Percentiles rank a stretch among this genome's conserved stretches.
phyloP scores from a whole-genome alignment of 2,888 invertebrate species.

The Amiota communis region DNA sequence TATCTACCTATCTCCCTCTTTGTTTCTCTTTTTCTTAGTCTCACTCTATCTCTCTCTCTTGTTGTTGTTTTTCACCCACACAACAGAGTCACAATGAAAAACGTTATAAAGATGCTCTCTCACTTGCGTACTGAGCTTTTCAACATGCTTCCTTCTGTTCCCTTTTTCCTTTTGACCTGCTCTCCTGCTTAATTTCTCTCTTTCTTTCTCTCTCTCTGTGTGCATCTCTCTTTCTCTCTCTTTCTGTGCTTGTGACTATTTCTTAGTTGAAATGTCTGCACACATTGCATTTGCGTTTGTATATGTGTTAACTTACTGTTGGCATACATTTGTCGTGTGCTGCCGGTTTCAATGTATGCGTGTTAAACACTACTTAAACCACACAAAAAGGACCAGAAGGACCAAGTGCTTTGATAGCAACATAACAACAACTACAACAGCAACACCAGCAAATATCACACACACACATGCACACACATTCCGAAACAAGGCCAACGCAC shows the following conservation, averaged over 20 bases:
- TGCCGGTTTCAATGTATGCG: conserved; percentile 30
- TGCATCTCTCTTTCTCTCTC: too few relatives aligned
- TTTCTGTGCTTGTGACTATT: too few relatives aligned
- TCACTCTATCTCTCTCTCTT: not conserved
- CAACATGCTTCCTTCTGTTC: not conserved
- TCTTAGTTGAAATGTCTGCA: not conserved
- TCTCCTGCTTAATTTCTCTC: not conserved
- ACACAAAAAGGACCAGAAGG: not conserved
- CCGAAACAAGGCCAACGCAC: not conserved
- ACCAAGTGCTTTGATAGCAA: not conserved
- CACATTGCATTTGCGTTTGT: not conserved
- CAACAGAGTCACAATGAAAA: too few relatives aligned
- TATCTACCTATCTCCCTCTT: not conserved
- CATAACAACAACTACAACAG: not conserved
- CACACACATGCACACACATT: too few relatives aligned
- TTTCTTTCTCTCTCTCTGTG: too few relatives aligned
- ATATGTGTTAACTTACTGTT: conserved; percentile 4
- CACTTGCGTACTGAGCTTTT: conserved; percentile 5
- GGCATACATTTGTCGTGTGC: not conserved
- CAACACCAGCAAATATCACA: not conserved
- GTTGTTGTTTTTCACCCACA: too few relatives aligned
- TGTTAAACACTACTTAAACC: conserved; percentile 37
- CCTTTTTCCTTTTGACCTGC: too few relatives aligned
- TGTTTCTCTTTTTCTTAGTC: not conserved
- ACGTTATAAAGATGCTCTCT: not conserved